Evolutionary conservation across 2,888 invertebrate species (phyloP), one percentile per base, ranked within the genome.

Genomic region (Dioctria rufipes): DNA sequence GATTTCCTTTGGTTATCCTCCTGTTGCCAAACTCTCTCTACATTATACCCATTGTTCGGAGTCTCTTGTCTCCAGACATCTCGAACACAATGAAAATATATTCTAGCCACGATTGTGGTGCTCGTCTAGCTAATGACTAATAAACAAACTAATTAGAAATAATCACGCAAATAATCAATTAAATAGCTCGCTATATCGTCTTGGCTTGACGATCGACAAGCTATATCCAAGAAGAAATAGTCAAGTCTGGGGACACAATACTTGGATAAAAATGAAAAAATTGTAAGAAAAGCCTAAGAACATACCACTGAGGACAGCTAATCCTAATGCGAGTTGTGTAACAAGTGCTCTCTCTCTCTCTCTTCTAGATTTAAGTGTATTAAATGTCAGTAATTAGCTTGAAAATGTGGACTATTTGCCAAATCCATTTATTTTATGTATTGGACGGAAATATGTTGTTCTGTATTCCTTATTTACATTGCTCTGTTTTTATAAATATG

Each of bases 111-210:
- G 63, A 51, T 49, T 11, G 9, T 69, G n/a, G 49, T 25, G 37
- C 46, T 13, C 6, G 25, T 43, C 79, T 69, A 58, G 49, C 80
- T 80, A 82, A 82, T 82, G 80, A 82, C 81, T 82, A 82, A 83
- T 81, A 83, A 81, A 80, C 66, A 81, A 80, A 81, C 80, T 80
- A 83, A 83, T 83, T 83, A 80, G 71, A 66, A 67, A 71, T 73
- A 73, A 80, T 80, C 83, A 83, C 81, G 83, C 83, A 73, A 83
- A 83, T 80, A 83, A 81, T 81, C 83, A 83, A 83, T 83, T 83
- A 83, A 75, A 79, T n/a, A 40, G 43, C 65, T 43, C 65, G 42
- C 25, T 25, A 1, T 25, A 25, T 25, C 63, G 40, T 65, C 80
- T 71, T 42, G 13, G 65, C 25, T 25, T 25, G 25, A 25, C 37